Evolutionary conservation across 2,888 invertebrate genomes (phyloP).

Genomic region (Thera obeliscata): DNA sequence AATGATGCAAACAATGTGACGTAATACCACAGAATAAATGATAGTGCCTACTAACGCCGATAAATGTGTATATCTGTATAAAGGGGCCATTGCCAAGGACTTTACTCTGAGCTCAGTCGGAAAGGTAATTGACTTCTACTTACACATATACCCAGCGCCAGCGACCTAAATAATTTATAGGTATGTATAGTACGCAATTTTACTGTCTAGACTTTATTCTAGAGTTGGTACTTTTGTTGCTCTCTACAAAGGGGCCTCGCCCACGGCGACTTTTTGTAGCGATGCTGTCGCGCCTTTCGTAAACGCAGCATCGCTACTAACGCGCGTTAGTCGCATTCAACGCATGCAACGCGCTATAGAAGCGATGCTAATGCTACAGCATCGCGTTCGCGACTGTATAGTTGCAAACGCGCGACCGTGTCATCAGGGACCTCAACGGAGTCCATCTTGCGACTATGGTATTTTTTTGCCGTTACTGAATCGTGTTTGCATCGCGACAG

Average conservation of each 20-base stretch:
- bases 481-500: no score
- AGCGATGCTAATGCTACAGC: no score
- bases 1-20: slow-evolving; percentile 68
- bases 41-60: slow-evolving; percentile 52
- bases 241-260: neutral
- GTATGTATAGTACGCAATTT: slow-evolving; percentile 20
- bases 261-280: no score
- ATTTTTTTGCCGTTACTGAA: no score
- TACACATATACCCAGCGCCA: slow-evolving; percentile 43
- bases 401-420: no score
- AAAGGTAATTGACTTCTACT: slow-evolving; percentile 73
- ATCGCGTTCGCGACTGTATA: no score
- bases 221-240: neutral
- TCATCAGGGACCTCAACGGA: no score
- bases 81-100: slow-evolving; percentile 79
- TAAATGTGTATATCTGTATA: slow-evolving; percentile 69
- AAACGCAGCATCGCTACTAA: no score
- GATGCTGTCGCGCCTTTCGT: no score
- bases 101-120: slow-evolving; percentile 63
- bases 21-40: slow-evolving; percentile 49
- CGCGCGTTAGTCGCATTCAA: no score
- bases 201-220: slow-evolving; percentile 18
- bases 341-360: no score
- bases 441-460: no score
- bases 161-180: slow-evolving; percentile 39